Percentiles rank a stretch among this genome's conserved stretches.
Conservation (phyloP, 1,140 invertebrate species). For the Musca domestica region DNA sequence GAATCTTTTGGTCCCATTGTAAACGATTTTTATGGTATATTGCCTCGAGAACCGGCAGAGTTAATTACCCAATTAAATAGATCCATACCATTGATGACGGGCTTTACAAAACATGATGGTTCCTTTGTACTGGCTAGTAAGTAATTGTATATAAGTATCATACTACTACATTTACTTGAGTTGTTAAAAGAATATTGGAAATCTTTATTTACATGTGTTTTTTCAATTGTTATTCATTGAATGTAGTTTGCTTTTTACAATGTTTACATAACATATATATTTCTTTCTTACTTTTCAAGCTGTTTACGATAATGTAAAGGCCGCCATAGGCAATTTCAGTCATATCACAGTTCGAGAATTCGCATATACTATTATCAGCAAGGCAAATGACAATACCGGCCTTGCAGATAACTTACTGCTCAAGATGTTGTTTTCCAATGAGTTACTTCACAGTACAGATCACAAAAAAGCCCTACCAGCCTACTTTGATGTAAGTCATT, state of each 20-base stretch:
- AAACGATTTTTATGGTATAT: conserved; percentile 38
- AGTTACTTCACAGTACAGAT: conserved; percentile 33
- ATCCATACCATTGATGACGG: conserved; percentile 40
- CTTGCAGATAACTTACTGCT: conserved; percentile 36
- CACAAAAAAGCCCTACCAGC: conserved; percentile 39
- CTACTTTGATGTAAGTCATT: conserved; percentile 44
- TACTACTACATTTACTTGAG: too few relatives aligned
- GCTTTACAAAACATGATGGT: conserved; percentile 50
- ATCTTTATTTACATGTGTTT: conserved; percentile 1
- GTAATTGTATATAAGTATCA: too few relatives aligned
- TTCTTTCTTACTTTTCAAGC: conserved; percentile 23
- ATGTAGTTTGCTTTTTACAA: too few relatives aligned
- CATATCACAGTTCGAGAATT: conserved; percentile 37
- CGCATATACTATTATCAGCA: conserved; percentile 30
- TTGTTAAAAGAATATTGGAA: not conserved
- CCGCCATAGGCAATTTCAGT: conserved; percentile 31
- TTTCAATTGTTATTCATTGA: not conserved
- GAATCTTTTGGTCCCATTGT: conserved; percentile 40
- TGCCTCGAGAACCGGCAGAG: conserved; percentile 35
- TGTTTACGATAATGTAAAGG: conserved; percentile 35
- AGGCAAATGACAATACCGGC: conserved; percentile 32
- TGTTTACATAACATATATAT: not conserved
- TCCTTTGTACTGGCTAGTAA: conserved; percentile 45
- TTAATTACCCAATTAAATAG: conserved; percentile 30
- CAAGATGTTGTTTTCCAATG: conserved; percentile 34